Base-by-base conservation (phyloP, 2,888 invertebrate genomes). In the Lepidochitona cinerea region DNA sequence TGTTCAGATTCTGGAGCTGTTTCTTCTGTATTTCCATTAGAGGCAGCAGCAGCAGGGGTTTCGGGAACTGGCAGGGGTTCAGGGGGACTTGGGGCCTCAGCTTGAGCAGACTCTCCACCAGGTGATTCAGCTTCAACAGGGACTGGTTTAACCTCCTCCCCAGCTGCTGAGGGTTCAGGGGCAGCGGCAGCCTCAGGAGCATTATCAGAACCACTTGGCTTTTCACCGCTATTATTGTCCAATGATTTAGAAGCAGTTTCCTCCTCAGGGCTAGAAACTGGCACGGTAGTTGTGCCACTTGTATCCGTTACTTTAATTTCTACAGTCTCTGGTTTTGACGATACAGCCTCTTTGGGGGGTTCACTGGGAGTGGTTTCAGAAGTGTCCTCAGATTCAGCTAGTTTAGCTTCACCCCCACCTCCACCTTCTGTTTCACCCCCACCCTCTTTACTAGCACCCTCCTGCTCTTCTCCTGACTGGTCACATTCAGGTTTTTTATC, bases 391-490 rank as follows among this genome's bases (percentile, higher is more conserved):
- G 14, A 23, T 59, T 29, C 32, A 7, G 14, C 59, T 59, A 32
- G 14, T 26, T 59, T 59, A 9, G 59, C 53, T 23, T 72, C 70
- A 35, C 66, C 72, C 52, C 59, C 73, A 64, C 64, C 69, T n/a
- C 74, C 68, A 41, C 72, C 75, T 37, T 12, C 68, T 64, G 64
- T 54, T 3, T 35, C 68, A 41, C 76, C 75, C 14, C 73, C 32
- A 59, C 74, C 53, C 72, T 71, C 37, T 9, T n/a, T 26, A n/a
- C 23, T 29, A 18, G 29, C 32, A 70, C 73, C 71, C 52, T 52
- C 73, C 54, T 72, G 52, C 32, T 71, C 69, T 41, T 49, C 53
- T n/a, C 33, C 69, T 4, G 49, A 49, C 7, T 59, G 59, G 59
- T 59, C 59, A 26, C 59, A 59, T 26, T 59, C 59, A 29, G 59